Evolutionary conservation across 1,140 invertebrate species (phyloP), one percentile per base, ranked within the genome.

Genomic region (Drosophila obscura): DNA sequence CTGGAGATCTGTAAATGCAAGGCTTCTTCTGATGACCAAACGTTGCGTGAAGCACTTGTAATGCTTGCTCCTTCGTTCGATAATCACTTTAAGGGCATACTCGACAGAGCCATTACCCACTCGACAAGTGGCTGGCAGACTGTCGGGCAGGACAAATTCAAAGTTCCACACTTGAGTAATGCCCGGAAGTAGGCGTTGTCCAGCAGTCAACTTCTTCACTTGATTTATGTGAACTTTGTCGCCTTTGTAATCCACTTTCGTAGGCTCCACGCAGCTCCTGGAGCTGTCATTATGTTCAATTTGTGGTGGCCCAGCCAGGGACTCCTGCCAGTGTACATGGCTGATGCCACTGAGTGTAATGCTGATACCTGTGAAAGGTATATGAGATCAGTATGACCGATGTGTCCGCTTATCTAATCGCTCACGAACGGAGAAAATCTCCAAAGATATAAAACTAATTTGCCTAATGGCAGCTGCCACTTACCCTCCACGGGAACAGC

Each of bases 231-330:
- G 75, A 5, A 53, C 22, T 43, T 59, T 63, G 6, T 3, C 22
- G 35, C 48, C 64, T 2, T 16, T 65, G 48, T 58, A 87, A 7
- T 63, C 19, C 19, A 79, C 39, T 8, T 60, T 39, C 6, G 11
- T 5, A 0, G 45, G 31, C 19, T 83, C 72, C 5, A 35, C 11
- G 11, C 35, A 16, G 15, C 35, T 31, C 2, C 35, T 31, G 16
- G 72, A 48, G 52, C 79, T 67, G 15, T 87, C 82, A 46, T 87
- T 88, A 15, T 87, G 82, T 16, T 79, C 82, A 24, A 87, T 64
- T 52, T 66, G 63, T 24, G 64, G 44, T 6, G n/a, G 7, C 15
- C 45, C 48, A 4, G 4, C 13, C 4, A 28, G 39, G 2, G 61
- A 4, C 50, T 85, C 82, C 8, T 53, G 39, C 82, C 82, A 85